Base-by-base conservation (phyloP, 1,140 invertebrate species). In the Stegodyphus dumicola region DNA sequence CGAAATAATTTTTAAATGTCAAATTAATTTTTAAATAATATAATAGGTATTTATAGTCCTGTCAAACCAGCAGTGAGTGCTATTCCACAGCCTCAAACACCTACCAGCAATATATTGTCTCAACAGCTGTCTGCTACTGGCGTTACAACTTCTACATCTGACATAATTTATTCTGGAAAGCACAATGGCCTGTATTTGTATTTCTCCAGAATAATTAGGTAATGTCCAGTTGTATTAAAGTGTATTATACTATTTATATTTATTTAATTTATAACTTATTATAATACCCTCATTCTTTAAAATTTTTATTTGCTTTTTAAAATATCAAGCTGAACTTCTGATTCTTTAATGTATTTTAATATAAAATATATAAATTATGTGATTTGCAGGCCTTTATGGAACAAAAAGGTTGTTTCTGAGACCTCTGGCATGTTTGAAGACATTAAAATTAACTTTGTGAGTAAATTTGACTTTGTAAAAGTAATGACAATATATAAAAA, bases 151-250 rank as follows among this genome's bases (percentile, higher is more conserved):
- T 18, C 89, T 56, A 64, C 88, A 64, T 85, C 93, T 71, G 93
- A 93, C 86, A 90, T 93, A 7, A 92, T 93, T 67, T 96, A 94
- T 89, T 97, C 96, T 5, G 93, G 95, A 6, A 97, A 97, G 91
- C 97, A 99, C 89, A 96, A 97, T 90, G 97, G 96, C 1, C 92
- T 99, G 0, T 99, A 98, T 91, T 92, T 98, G 6, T 97, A 96
- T 89, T 93, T 98, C 9, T 94, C 95, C 49, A 93, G 97, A 87
- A 95, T 99, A 88, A 90, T 99, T 7, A 92, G 95, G 79, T 91
- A 60, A 60, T 2, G 2, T 60, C 33, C 56, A 10, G 1, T 5
- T 60, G 56, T 33, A 33, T 3, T 33, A 33, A 33, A 33, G 33
- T 33, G 33, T 33, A 33, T 33, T 33, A 33, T 33, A 33, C 33